Evolutionary conservation across 2,797 vertebrate species (phyloP).

Genomic region (Acridotheres tristis): DNA sequence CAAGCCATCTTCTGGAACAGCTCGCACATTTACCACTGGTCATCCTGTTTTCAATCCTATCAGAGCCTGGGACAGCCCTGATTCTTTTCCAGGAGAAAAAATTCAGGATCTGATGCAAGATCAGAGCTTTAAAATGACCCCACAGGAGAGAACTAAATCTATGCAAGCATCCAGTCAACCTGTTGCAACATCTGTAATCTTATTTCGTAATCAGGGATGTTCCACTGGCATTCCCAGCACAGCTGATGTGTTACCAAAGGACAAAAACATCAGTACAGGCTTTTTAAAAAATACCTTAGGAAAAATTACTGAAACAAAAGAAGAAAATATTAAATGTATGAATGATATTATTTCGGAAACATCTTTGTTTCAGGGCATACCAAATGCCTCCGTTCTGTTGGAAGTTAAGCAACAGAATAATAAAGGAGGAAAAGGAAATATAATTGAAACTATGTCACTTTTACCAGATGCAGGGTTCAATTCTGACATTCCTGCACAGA

Average conservation of each 20-base stretch:
- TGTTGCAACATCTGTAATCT: constrained; percentile 63
- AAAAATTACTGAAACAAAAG: constrained; percentile 63
- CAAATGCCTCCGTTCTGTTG: not conserved
- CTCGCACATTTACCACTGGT: not conserved
- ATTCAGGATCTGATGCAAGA: constrained; percentile 65
- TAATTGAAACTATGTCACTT: constrained; percentile 13
- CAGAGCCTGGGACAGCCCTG: constrained; percentile 57
- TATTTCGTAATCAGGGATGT: constrained; percentile 69
- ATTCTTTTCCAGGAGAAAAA: constrained; percentile 54
- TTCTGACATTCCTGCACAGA: not conserved
- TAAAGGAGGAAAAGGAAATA: constrained; percentile 38
- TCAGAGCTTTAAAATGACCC: constrained; percentile 66
- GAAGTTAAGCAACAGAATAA: constrained; percentile 38
- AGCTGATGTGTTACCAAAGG: constrained; percentile 59
- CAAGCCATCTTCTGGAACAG: not conserved
- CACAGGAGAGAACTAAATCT: constrained; percentile 56
- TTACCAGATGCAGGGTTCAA: constrained; percentile 19
- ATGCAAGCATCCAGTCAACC: constrained; percentile 64
- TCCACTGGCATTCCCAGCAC: constrained; percentile 51
- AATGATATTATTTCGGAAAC: constrained; percentile 30
- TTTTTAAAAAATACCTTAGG: constrained; percentile 56
- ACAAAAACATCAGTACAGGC: constrained; percentile 14
- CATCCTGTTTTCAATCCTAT: constrained; percentile 45
- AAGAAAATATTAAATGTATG: constrained; percentile 56
- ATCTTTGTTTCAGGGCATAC: constrained; percentile 54